These are phyloP conservation scores for Cricetomys ansorgei DNA, from an alignment of 2,113 vertebrate species.

Conservation along the genomic window DNA sequence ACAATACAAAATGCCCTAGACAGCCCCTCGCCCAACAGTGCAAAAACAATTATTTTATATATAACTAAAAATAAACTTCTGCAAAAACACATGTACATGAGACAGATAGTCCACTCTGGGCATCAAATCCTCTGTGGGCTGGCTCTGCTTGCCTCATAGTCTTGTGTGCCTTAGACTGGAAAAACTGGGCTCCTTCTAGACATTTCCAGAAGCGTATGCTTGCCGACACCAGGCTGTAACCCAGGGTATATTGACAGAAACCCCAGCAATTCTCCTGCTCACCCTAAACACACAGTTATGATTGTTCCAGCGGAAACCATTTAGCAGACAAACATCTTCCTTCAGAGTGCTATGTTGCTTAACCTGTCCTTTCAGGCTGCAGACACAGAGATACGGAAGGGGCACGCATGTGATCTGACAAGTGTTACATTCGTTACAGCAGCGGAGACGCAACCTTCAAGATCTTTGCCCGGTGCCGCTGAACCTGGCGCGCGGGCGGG, in stretches of 20 bases:
- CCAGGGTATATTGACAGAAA: slow-evolving; percentile 37
- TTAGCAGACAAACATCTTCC: slow-evolving; percentile 88
- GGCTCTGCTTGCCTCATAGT: background rate
- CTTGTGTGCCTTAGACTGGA: background rate
- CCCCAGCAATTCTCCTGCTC: background rate
- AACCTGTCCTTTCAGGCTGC: slow-evolving; percentile 90
- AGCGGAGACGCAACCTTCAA: slow-evolving; percentile 90
- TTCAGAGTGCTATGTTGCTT: slow-evolving; percentile 88
- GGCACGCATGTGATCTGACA: slow-evolving; percentile 92
- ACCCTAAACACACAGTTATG: slow-evolving; percentile 84
- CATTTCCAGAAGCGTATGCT: background rate
- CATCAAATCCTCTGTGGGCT: rapidly evolving
- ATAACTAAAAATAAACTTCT: too few relatives aligned
- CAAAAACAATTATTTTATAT: too few relatives aligned
- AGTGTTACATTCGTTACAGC: slow-evolving; percentile 88
- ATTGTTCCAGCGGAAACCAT: slow-evolving; percentile 92
- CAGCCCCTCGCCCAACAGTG: too few relatives aligned
- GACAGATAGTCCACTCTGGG: background rate
- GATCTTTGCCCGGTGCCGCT: slow-evolving; percentile 85
- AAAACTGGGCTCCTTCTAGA: background rate
- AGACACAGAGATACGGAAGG: slow-evolving; percentile 89
- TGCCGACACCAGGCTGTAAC: background rate
- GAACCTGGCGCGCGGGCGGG: slow-evolving; percentile 90
- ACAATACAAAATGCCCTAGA: too few relatives aligned
- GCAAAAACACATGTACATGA: rapidly evolving